Evolutionary conservation across 2,888 invertebrate species (phyloP).

Genomic region (Sphaerophoria taeniata): DNA sequence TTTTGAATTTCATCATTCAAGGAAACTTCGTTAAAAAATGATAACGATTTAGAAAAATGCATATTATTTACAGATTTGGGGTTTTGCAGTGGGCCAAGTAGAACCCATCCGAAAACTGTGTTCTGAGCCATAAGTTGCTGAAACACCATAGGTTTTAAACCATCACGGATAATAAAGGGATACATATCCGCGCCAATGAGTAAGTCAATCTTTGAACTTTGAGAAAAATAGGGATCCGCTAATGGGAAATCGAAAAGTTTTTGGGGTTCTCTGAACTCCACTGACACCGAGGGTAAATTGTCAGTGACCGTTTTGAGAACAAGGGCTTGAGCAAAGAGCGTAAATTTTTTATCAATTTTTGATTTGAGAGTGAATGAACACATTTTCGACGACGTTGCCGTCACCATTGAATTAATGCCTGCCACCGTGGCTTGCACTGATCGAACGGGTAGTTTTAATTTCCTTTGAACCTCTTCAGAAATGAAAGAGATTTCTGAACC

Average conservation of each 20-base stretch:
- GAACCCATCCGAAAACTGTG: constrained; percentile 43
- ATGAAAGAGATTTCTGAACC: too few species aligned
- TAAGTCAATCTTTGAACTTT: constrained; percentile 25
- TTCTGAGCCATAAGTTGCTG: constrained; percentile 28
- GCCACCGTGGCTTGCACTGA: not conserved
- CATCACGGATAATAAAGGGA: constrained; percentile 18
- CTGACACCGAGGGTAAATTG: not conserved
- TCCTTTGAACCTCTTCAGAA: too few species aligned
- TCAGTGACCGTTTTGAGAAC: constrained; percentile 13
- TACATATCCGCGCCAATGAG: constrained; percentile 39
- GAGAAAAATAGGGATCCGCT: constrained; percentile 25
- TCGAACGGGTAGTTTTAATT: too few species aligned
- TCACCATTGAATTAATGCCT: constrained; percentile 9
- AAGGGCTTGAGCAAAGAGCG: not conserved
- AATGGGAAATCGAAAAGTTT: not conserved
- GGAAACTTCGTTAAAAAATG: not conserved
- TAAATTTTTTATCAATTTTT: not conserved
- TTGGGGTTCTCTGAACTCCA: not conserved
- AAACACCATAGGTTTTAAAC: not conserved
- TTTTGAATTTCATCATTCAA: not conserved
- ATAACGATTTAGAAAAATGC: not conserved
- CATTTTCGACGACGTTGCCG: not conserved
- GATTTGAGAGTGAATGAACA: constrained; percentile 14
- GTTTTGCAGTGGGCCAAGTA: constrained; percentile 16
- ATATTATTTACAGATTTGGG: constrained; percentile 22